Percentiles rank a stretch among this genome's conserved stretches.
Conservation (phyloP, 1,140 invertebrate genomes). For the Polyergus mexicanus region DNA sequence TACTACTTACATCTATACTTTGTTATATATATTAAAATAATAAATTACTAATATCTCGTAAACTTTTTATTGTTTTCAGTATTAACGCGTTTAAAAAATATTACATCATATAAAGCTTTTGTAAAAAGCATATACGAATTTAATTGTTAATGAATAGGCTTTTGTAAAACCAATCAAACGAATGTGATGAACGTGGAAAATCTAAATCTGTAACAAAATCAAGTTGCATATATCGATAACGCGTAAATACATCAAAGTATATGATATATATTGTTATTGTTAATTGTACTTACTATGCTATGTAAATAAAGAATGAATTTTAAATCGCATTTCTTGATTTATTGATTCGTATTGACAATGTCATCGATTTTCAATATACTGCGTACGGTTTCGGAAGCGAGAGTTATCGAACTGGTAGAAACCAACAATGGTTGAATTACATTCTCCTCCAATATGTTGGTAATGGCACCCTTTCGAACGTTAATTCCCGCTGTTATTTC, state of each 20-base stretch:
- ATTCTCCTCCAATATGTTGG: slow-evolving; percentile 98
- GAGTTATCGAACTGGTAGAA: slow-evolving; percentile 96
- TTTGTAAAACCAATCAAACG: background rate
- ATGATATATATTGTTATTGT: background rate
- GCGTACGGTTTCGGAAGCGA: slow-evolving; percentile 98
- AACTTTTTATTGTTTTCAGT: slow-evolving; percentile 30
- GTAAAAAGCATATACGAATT: background rate
- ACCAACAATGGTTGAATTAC: slow-evolving; percentile 99
- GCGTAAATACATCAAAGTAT: background rate
- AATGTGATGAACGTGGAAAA: slow-evolving; percentile 13
- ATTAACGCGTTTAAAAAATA: slow-evolving; percentile 32
- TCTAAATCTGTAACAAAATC: slow-evolving; percentile 25
- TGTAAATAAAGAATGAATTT: slow-evolving; percentile 28
- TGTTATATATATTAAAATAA: slow-evolving; percentile 7
- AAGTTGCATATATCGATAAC: background rate
- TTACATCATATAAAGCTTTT: slow-evolving; percentile 30
- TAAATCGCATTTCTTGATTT: slow-evolving; percentile 50
- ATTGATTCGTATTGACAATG: slow-evolving; percentile 91
- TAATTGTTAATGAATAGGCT: slow-evolving; percentile 23
- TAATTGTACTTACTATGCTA: slow-evolving; percentile 29
- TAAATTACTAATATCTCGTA: background rate
- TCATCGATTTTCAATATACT: slow-evolving; percentile 99
- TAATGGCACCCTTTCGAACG: slow-evolving; percentile 97
- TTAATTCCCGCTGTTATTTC: slow-evolving; percentile 97
- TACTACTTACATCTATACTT: background rate